Evolutionary conservation across 2,113 vertebrate genomes (phyloP).

Genomic region (Himantopus leucocephalus): DNA sequence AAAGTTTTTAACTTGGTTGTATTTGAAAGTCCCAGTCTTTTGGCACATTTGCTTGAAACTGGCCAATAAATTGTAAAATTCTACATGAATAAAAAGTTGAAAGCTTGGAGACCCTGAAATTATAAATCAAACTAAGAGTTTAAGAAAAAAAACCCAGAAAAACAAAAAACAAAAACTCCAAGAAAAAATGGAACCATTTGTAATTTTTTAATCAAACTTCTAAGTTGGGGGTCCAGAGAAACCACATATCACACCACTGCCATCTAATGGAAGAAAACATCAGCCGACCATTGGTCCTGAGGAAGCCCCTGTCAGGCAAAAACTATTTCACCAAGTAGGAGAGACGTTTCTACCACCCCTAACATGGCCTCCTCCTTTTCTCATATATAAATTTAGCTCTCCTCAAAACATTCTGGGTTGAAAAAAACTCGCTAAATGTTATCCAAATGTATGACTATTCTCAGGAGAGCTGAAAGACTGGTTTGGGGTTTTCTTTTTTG

Average conservation of each 20-base stretch:
- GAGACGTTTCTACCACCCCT: background rate
- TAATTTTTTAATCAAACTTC: background rate
- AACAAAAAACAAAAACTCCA: too few relatives aligned
- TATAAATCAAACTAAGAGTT: background rate
- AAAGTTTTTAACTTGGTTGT: background rate
- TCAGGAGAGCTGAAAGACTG: background rate
- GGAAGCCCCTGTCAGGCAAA: background rate
- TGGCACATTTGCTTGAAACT: background rate
- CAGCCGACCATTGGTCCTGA: background rate
- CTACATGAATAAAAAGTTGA: background rate
- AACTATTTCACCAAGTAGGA: background rate
- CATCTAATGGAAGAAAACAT: constrained; percentile 60
- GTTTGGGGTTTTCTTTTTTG: background rate
- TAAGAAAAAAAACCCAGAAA: background rate
- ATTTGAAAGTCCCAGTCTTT: background rate
- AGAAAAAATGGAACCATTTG: background rate
- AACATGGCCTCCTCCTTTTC: background rate
- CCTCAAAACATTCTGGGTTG: background rate
- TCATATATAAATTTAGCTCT: background rate
- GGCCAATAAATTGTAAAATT: background rate
- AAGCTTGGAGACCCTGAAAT: background rate
- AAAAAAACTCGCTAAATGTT: background rate
- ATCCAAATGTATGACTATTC: background rate
- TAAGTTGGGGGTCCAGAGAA: background rate
- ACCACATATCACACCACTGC: constrained; percentile 49